Conservation (phyloP, 2,797 vertebrate genomes). For the Epinephelus coioides region DNA sequence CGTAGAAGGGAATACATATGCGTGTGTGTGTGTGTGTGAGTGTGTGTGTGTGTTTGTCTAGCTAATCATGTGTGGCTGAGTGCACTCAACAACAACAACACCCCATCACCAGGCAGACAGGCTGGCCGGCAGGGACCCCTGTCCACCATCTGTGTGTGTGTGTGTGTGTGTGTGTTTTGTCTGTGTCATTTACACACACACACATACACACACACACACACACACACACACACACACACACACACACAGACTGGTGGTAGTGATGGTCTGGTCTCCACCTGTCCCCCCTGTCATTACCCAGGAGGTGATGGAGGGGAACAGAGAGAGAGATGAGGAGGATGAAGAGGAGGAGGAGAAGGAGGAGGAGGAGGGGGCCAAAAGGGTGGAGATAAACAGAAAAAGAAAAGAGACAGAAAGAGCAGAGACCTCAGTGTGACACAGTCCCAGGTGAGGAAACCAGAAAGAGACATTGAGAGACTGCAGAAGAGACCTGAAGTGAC, state of each 20-base stretch:
- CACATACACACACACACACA: constrained; percentile 24
- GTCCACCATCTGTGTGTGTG: constrained; percentile 83
- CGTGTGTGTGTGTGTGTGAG: constrained; percentile 57
- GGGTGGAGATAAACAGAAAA: constrained; percentile 26
- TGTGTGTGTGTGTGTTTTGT: constrained; percentile 24
- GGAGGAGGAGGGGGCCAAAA: neutral
- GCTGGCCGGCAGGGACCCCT: constrained; percentile 78
- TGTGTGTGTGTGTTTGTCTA: constrained; percentile 67
- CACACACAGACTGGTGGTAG: constrained; percentile 64
- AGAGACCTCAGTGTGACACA: constrained; percentile 54
- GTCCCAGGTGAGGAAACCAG: constrained; percentile 34
- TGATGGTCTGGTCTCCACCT: constrained; percentile 78
- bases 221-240: constrained; percentile 31
- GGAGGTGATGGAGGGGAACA: constrained; percentile 72
- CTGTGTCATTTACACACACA: constrained; percentile 2
- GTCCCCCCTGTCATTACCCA: constrained; percentile 77
- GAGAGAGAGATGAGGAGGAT: constrained; percentile 19
- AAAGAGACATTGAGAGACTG: constrained; percentile 61
- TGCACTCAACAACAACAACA: constrained; percentile 82
- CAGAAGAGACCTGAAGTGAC: constrained; percentile 51
- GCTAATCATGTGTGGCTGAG: constrained; percentile 83
- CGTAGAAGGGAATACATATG: constrained; percentile 67
- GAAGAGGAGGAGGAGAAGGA: neutral
- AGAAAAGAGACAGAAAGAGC: constrained; percentile 54
- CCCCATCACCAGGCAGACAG: constrained; percentile 81